These are phyloP conservation scores for Dyspetes luteomarginatus DNA, from an alignment of 2,888 invertebrate species.

Conservation along the genomic window DNA sequence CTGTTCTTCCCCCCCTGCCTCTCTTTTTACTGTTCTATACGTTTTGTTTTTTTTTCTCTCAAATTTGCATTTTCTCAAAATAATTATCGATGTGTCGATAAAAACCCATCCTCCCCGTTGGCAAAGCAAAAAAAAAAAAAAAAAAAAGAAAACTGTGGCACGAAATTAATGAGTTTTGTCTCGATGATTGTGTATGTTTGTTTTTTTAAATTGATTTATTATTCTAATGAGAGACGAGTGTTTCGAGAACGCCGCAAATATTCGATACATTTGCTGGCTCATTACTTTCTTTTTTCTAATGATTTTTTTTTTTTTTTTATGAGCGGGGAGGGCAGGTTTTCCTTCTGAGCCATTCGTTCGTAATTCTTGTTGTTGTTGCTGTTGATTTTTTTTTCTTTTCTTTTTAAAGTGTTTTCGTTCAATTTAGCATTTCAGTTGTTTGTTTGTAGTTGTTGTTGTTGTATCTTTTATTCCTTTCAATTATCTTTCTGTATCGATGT, in stretches of 20 bases:
- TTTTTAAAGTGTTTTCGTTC: too few species aligned
- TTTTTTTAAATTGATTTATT: too few species aligned
- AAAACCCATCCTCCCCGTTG: constrained; percentile 38
- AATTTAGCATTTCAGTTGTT: constrained; percentile 45
- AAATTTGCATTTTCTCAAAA: constrained; percentile 29
- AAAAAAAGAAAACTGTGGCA: constrained; percentile 37
- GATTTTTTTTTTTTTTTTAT: constrained; percentile 29
- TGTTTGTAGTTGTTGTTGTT: constrained; percentile 50
- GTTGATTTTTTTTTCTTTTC: constrained; percentile 30
- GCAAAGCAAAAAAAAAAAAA: constrained; percentile 47
- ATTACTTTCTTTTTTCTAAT: constrained; percentile 23
- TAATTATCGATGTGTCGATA: constrained; percentile 38
- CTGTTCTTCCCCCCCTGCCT: constrained; percentile 13
- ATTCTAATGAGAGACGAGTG: constrained; percentile 46
- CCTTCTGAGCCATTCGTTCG: constrained; percentile 70
- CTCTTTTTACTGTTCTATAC: constrained; percentile 3
- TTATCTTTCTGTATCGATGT: constrained; percentile 74
- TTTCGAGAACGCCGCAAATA: constrained; percentile 46
- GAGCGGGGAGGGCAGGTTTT: constrained; percentile 58
- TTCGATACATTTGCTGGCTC: constrained; percentile 48
- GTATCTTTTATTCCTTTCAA: constrained; percentile 67
- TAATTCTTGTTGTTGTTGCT: constrained; percentile 58
- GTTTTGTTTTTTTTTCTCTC: constrained; percentile 3
- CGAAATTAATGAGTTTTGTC: constrained; percentile 22
- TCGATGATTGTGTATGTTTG: constrained; percentile 34